A percentile compares a stretch with the other conserved stretches of the same genome.
Evolutionary conservation across 2,113 vertebrate genomes (phyloP).

Genomic region (Hydrochoerus hydrochaeris): DNA sequence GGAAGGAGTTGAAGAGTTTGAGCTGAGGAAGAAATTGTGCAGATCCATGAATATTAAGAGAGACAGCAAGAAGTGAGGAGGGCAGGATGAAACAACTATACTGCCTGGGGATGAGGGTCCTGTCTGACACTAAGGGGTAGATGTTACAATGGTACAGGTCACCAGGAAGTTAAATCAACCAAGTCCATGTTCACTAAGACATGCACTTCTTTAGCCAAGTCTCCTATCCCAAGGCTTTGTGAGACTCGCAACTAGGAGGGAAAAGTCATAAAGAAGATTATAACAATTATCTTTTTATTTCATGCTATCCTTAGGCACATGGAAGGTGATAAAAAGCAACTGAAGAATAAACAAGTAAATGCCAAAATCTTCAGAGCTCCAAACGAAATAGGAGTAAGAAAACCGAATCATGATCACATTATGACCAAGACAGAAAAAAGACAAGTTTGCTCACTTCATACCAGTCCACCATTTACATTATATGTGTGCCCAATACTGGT

Average conservation of each 20-base stretch:
- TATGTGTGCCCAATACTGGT: neutral
- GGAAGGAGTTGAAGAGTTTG: neutral
- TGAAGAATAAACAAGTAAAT: neutral
- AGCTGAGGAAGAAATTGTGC: neutral
- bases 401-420: neutral
- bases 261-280: neutral
- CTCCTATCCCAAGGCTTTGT: neutral
- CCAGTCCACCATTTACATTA: neutral
- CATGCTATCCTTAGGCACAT: neutral
- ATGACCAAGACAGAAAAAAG: neutral
- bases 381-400: slow-evolving; percentile 31
- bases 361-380: slow-evolving; percentile 54
- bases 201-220: neutral
- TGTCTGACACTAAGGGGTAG: neutral
- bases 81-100: neutral
- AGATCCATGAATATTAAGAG: neutral
- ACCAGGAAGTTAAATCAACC: neutral
- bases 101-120: neutral
- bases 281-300: neutral
- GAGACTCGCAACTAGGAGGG: neutral
- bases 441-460: neutral
- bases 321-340: neutral
- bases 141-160: neutral
- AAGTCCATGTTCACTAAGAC: neutral
- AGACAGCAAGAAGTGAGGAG: neutral